These are phyloP conservation scores for Neoarius graeffei DNA, from an alignment of 2,113 vertebrate genomes.

Conservation along the genomic window DNA sequence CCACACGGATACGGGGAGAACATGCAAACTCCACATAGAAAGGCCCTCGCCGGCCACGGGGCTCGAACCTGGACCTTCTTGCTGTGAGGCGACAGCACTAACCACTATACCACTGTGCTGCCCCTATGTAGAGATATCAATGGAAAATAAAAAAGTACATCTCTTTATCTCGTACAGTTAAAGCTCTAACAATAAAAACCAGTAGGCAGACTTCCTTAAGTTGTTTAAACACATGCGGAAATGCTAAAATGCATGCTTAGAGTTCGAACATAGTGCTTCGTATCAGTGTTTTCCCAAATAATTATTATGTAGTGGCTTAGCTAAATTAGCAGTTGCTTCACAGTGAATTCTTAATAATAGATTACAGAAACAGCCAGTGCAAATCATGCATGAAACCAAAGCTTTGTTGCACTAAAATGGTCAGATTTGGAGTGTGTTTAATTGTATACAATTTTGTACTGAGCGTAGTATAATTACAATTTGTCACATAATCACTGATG, in stretches of 20 bases:
- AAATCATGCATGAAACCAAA: constrained; percentile 26
- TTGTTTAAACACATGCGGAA: constrained; percentile 10
- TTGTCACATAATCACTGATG: constrained; percentile 16
- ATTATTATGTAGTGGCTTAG: constrained; percentile 39
- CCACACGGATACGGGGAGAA: no score
- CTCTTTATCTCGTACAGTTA: background rate
- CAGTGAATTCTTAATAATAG: constrained; percentile 44
- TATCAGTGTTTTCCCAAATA: constrained; percentile 30
- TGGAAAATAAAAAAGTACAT: background rate
- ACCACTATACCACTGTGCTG: no score
- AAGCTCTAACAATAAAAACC: constrained; percentile 2
- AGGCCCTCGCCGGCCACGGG: no score
- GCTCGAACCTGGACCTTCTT: no score
- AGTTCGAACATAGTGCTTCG: background rate
- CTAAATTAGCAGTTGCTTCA: constrained; percentile 38
- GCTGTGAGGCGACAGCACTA: no score
- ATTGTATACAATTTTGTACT: constrained; percentile 26
- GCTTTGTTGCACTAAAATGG: constrained; percentile 9
- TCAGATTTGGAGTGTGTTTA: background rate
- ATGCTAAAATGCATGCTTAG: constrained; percentile 35
- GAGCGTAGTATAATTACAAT: constrained; percentile 20
- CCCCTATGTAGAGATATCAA: background rate
- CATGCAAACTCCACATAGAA: no score
- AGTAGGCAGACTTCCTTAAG: background rate
- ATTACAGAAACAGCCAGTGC: constrained; percentile 20